phyloP scores from a whole-genome alignment of 35 echinoderm and acorn worm species.

The Lytechinus pictus region DNA sequence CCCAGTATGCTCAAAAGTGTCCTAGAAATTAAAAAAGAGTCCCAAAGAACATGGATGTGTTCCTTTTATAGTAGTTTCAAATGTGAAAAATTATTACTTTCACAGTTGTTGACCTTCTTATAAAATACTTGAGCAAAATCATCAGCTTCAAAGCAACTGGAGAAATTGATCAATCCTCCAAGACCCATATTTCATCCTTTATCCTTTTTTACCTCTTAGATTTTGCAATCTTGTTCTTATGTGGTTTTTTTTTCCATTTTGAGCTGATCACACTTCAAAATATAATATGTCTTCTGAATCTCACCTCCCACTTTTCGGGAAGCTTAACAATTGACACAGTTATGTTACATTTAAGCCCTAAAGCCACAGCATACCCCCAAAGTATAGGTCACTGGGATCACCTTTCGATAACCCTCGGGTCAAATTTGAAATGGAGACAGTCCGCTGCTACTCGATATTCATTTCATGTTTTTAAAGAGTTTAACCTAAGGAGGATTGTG shows the following conservation, averaged over 20 bases:
- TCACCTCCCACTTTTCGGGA: not conserved
- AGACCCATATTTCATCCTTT: not conserved
- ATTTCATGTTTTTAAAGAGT: constrained; percentile 1
- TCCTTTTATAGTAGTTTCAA: no score
- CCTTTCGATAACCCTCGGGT: not conserved
- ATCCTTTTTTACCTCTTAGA: not conserved
- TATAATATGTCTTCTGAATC: not conserved
- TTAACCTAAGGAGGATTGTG: not conserved
- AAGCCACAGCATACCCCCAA: not conserved
- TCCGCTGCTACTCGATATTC: not conserved
- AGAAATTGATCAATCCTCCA: not conserved
- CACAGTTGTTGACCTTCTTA: not conserved
- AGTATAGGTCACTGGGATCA: not conserved
- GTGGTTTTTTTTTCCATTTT: not conserved
- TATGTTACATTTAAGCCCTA: not conserved
- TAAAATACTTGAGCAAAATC: no score
- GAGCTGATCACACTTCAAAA: not conserved
- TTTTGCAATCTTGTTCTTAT: not conserved
- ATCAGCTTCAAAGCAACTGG: not conserved
- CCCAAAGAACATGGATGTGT: no score
- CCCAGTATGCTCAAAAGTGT: no score
- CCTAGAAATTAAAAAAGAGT: no score
- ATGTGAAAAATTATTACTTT: not conserved
- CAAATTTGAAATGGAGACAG: not conserved
- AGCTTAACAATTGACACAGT: constrained; percentile 4